Evolutionary conservation across 2,113 vertebrate species (phyloP).

Genomic region (Takifugu flavidus): DNA sequence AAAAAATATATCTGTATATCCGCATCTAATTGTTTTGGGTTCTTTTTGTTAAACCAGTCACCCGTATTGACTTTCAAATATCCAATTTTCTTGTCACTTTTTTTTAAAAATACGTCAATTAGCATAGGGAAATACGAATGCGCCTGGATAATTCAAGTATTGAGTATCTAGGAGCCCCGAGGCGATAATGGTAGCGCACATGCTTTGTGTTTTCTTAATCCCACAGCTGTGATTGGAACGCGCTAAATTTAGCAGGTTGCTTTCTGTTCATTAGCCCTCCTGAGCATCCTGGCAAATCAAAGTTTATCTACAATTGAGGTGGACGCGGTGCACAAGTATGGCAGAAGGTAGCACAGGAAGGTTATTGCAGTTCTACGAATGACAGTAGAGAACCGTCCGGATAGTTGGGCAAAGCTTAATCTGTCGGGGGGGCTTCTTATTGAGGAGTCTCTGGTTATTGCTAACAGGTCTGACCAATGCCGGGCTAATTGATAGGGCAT

Average conservation of each 20-base stretch:
- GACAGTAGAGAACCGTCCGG: no score
- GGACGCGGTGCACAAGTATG: no score
- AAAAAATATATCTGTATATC: background rate
- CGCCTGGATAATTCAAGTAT: conserved; percentile 11
- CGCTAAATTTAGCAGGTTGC: no score
- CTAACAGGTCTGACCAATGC: no score
- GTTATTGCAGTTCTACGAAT: no score
- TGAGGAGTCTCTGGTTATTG: no score
- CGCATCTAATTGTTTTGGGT: background rate
- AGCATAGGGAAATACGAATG: conserved; percentile 33
- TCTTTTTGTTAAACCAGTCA: background rate
- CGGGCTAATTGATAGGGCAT: no score
- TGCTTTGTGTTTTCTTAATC: background rate
- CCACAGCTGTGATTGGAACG: background rate
- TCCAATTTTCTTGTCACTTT: conserved; percentile 10
- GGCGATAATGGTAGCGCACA: conserved; percentile 16
- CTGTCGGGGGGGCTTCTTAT: no score
- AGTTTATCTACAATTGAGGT: no score
- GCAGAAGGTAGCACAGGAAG: no score
- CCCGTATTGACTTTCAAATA: conserved; percentile 2
- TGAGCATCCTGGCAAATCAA: background rate
- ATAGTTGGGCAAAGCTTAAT: no score
- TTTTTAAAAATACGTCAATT: conserved; percentile 10
- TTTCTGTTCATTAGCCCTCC: conserved; percentile 16
- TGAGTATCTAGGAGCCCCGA: conserved; percentile 20